Conservation (phyloP, 2,797 vertebrate genomes). For the Hemibagrus guttatus region DNA sequence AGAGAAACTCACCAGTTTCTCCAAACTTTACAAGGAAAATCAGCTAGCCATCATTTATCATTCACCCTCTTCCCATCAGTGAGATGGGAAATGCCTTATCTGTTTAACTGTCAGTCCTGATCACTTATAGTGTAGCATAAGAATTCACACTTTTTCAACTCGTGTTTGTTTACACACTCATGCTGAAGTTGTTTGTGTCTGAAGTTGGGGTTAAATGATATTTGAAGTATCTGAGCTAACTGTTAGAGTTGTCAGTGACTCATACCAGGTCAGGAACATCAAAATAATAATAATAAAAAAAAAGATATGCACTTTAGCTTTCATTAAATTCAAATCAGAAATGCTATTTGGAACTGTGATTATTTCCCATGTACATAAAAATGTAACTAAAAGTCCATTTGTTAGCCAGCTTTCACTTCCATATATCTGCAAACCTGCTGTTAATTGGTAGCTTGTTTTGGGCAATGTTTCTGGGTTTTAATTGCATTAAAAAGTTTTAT, state of each 20-base stretch:
- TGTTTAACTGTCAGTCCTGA: neutral
- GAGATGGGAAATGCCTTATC: neutral
- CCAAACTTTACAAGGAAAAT: neutral
- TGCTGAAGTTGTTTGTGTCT: too few species aligned
- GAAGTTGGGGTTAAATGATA: neutral
- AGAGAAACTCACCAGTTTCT: neutral
- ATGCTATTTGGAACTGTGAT: neutral
- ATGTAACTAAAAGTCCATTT: too few species aligned
- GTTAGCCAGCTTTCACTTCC: neutral
- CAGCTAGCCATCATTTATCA: neutral
- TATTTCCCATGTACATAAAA: neutral
- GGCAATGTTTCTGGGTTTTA: neutral
- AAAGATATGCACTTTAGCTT: neutral
- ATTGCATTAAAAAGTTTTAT: neutral
- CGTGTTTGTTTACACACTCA: neutral
- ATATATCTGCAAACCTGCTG: neutral
- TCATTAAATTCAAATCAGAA: neutral
- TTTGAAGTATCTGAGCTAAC: neutral
- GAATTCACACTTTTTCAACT: neutral
- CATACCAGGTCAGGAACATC: neutral
- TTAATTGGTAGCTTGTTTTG: neutral
- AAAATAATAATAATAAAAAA: neutral
- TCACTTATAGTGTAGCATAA: neutral
- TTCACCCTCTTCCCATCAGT: neutral
- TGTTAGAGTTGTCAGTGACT: neutral